Evolutionary conservation across 2,113 vertebrate species (phyloP).

Genomic region (Eira barbara): DNA sequence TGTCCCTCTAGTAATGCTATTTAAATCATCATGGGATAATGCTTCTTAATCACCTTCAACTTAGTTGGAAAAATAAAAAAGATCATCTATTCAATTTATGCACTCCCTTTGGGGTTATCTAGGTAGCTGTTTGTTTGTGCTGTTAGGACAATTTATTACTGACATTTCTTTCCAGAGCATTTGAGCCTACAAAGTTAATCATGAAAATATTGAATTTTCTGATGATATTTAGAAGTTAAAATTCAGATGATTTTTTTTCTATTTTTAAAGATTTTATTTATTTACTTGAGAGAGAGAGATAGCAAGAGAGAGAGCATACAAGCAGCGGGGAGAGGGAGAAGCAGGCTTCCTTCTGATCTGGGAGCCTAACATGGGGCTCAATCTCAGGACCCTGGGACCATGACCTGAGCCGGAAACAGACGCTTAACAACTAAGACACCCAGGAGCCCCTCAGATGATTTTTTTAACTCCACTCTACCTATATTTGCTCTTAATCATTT

Average conservation of each 20-base stretch:
- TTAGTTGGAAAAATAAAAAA: slow-evolving; percentile 39
- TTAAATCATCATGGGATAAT: not conserved
- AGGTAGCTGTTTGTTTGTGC: not conserved
- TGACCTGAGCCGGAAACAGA: too few relatives aligned
- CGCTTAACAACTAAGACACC: too few relatives aligned
- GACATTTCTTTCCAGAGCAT: not conserved
- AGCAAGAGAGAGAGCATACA: too few relatives aligned
- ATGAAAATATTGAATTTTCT: not conserved
- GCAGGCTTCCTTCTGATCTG: too few relatives aligned
- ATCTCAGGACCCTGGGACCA: too few relatives aligned
- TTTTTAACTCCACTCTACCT: not conserved
- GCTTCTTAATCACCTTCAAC: slow-evolving; percentile 29
- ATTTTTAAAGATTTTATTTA: too few relatives aligned
- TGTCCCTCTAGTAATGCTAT: not conserved
- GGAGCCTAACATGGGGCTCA: too few relatives aligned
- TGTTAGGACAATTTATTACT: slow-evolving; percentile 21
- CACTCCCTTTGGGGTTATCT: not conserved
- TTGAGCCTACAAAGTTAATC: not conserved
- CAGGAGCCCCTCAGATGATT: too few relatives aligned
- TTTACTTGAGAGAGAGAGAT: too few relatives aligned
- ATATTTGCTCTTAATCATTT: not conserved
- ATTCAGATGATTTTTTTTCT: not conserved
- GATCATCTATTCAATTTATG: not conserved
- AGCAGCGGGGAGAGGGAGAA: too few relatives aligned
- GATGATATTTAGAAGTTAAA: not conserved